A percentile compares a stretch with the other conserved stretches of the same genome.
phyloP scores from a whole-genome alignment of 2,797 vertebrate species.

The Dallia pectoralis region DNA sequence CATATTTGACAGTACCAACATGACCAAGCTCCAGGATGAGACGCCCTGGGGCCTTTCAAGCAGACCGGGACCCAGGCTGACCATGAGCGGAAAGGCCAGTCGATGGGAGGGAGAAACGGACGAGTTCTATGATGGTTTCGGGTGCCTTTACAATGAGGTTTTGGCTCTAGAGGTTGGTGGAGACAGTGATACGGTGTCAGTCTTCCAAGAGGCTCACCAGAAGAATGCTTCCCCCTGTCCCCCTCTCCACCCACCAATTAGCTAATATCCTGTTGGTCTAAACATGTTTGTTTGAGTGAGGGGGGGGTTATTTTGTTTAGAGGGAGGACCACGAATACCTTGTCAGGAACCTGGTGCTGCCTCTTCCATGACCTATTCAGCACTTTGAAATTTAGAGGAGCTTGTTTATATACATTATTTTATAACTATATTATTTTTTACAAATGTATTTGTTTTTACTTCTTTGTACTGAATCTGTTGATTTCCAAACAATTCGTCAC shows the following conservation, averaged over 20 bases:
- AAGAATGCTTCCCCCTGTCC: constrained; percentile 62
- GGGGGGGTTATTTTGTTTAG: constrained; percentile 27
- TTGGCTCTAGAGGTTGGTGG: background rate
- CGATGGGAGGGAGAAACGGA: constrained; percentile 49
- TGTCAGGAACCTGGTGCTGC: constrained; percentile 41
- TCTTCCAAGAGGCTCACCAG: constrained; percentile 22
- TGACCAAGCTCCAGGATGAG: constrained; percentile 41
- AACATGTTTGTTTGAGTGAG: background rate
- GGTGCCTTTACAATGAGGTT: constrained; percentile 65
- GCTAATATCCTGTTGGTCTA: background rate
- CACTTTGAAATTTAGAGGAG: constrained; percentile 63
- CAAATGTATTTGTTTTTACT: constrained; percentile 38
- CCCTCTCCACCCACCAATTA: constrained; percentile 59
- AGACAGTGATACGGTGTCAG: background rate
- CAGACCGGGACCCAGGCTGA: background rate
- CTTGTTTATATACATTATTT: constrained; percentile 39
- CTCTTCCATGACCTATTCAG: constrained; percentile 49
- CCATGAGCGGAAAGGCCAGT: constrained; percentile 15
- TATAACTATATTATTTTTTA: constrained; percentile 49
- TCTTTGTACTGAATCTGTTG: constrained; percentile 45
- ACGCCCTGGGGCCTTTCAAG: background rate
- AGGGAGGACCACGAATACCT: constrained; percentile 25
- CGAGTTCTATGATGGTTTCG: constrained; percentile 73
- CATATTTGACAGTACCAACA: constrained; percentile 59
- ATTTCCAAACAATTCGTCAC: constrained; percentile 41